Conservation (phyloP, 2,797 vertebrate genomes). For the Anguilla anguilla region DNA sequence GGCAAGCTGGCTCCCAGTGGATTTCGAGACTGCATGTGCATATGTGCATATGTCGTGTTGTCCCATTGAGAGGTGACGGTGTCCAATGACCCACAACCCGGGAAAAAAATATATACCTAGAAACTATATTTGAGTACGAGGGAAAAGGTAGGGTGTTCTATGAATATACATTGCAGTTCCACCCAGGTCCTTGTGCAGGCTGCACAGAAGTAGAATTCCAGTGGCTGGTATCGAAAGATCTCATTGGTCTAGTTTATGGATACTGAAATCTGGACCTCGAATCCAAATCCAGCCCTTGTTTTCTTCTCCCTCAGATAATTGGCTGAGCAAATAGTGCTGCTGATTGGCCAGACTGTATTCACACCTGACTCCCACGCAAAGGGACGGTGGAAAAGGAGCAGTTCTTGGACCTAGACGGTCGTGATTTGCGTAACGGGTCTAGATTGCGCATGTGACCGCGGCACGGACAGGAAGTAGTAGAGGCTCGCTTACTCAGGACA, state of each 20-base stretch:
- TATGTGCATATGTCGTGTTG: conserved; percentile 39
- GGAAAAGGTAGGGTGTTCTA: background rate
- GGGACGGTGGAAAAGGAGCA: too few species aligned
- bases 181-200: background rate
- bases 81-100: conserved; percentile 21
- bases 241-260: too few species aligned
- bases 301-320: too few species aligned
- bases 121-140: conserved; percentile 38
- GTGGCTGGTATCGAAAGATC: background rate
- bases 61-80: conserved; percentile 27
- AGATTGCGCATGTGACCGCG: background rate
- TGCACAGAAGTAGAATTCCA: background rate
- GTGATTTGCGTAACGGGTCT: too few species aligned
- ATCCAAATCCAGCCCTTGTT: too few species aligned
- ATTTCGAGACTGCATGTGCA: conserved; percentile 33
- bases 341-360: too few species aligned
- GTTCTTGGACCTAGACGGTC: too few species aligned
- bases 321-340: too few species aligned
- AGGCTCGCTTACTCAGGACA: conserved; percentile 63
- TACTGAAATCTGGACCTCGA: too few species aligned
- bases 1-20: conserved; percentile 30
- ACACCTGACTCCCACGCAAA: too few species aligned
- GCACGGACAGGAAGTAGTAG: conserved; percentile 26
- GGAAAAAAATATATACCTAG: background rate
- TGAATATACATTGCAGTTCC: background rate